Evolutionary conservation across 2,113 vertebrate species (phyloP).

Genomic region (Mustelus asterias): DNA sequence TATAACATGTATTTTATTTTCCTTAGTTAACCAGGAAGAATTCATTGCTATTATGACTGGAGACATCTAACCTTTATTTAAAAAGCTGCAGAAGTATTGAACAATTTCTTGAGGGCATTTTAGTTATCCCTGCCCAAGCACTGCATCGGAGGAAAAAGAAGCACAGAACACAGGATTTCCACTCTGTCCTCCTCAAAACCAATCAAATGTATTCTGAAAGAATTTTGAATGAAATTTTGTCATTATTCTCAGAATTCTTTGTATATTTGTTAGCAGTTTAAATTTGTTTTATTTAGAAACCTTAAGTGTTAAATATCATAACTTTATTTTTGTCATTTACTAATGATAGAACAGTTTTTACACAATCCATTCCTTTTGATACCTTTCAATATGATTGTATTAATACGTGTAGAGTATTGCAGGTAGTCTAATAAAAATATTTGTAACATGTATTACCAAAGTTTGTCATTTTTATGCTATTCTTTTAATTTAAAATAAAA

Average conservation of each 20-base stretch:
- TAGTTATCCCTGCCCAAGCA: background rate
- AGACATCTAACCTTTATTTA: constrained; percentile 65
- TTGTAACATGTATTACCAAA: background rate
- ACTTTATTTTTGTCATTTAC: background rate
- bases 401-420: background rate
- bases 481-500: background rate
- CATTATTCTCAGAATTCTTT: background rate
- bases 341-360: background rate
- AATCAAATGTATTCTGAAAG: background rate
- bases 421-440: constrained; percentile 23
- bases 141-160: background rate
- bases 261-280: background rate
- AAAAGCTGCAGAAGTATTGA: background rate
- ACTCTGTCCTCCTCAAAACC: background rate
- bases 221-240: background rate
- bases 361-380: constrained; percentile 19
- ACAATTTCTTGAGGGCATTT: background rate
- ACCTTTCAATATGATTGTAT: background rate
- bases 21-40: constrained; percentile 87
- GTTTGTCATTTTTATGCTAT: background rate
- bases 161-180: background rate
- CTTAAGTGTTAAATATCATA: background rate
- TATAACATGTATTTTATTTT: background rate
- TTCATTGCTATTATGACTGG: constrained; percentile 92
- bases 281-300: background rate